Percentiles rank a stretch among this genome's conserved stretches.
These are phyloP conservation scores for Limonius californicus DNA, from an alignment of 1,140 invertebrate genomes.

Conservation along the genomic window DNA sequence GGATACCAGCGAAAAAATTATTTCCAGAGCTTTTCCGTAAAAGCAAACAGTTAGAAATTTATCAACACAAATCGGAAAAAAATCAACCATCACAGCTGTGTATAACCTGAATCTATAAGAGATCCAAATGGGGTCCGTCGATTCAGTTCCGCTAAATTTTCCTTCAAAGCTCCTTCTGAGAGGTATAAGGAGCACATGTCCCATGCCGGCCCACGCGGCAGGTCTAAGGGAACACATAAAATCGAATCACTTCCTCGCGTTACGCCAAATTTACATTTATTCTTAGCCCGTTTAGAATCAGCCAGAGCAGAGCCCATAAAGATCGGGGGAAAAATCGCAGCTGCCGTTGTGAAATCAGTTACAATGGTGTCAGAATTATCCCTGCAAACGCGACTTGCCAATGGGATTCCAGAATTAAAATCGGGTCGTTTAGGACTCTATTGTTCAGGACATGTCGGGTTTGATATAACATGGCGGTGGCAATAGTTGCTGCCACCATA, in stretches of 20 bases:
- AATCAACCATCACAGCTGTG: no score
- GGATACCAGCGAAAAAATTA: no score
- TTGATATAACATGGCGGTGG: conserved; percentile 8
- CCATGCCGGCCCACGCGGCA: neutral
- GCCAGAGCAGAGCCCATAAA: neutral
- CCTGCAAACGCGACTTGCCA: conserved; percentile 7
- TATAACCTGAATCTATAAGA: no score
- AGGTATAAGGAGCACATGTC: neutral
- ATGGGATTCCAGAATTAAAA: conserved; percentile 19
- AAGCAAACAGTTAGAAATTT: no score
- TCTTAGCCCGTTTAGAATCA: conserved; percentile 4
- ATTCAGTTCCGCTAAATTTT: conserved; percentile 6
- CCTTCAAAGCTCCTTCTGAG: neutral
- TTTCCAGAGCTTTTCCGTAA: no score
- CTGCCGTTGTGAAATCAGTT: conserved; percentile 22
- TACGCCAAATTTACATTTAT: conserved; percentile 18
- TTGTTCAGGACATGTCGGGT: neutral
- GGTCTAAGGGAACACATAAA: neutral
- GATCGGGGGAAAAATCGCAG: conserved; percentile 17
- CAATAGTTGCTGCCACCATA: neutral
- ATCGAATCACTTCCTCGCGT: conserved; percentile 1
- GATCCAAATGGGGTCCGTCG: no score
- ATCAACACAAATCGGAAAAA: no score
- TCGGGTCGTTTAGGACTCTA: neutral
- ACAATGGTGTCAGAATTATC: conserved; percentile 11